Conservation (phyloP, 2,797 vertebrate species). For the Acanthiza pusilla region DNA sequence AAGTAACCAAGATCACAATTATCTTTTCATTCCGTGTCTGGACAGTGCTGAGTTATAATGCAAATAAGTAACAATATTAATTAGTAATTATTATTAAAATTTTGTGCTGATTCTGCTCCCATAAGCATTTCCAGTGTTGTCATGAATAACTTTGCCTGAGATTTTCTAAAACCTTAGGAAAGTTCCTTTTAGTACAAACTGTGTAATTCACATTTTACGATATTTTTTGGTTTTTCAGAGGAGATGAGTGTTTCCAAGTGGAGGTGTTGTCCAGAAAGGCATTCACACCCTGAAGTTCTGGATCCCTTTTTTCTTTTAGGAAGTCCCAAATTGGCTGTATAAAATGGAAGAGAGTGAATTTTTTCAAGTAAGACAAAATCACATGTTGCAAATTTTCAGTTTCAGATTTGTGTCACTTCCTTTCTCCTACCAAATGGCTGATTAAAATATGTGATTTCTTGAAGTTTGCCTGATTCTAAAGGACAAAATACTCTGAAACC, state of each 20-base stretch:
- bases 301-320: not conserved
- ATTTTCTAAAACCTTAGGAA: not conserved
- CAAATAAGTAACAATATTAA: not conserved
- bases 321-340: not conserved
- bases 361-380: not conserved
- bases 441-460: not conserved
- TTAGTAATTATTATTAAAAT: not conserved
- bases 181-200: not conserved
- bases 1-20: not conserved
- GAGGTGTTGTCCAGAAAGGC: not conserved
- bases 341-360: not conserved
- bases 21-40: not conserved
- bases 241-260: not conserved
- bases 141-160: not conserved
- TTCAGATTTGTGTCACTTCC: not conserved
- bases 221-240: not conserved
- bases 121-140: not conserved
- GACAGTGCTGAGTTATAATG: not conserved
- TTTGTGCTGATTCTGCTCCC: not conserved
- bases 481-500: not conserved
- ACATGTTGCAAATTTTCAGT: rapidly evolving
- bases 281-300: not conserved
- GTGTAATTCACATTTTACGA: rapidly evolving
- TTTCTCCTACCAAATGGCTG: not conserved
- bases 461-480: not conserved